These are phyloP conservation scores for Clarias magur DNA, from an alignment of 2,113 vertebrate species.

Conservation along the genomic window DNA sequence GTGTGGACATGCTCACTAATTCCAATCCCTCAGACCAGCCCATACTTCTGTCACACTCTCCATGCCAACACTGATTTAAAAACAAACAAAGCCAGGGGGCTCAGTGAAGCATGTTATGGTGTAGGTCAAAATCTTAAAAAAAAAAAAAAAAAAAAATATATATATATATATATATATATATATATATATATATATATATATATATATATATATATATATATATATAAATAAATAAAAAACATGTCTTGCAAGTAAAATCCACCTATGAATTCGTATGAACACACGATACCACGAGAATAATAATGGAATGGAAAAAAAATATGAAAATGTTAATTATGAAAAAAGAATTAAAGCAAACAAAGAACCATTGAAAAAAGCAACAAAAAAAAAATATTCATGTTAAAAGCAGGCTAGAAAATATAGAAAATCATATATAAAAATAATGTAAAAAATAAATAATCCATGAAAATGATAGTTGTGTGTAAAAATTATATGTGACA, in stretches of 20 bases:
- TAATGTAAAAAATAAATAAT: neutral
- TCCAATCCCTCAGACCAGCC: slow-evolving; percentile 29
- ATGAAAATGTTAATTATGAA: neutral
- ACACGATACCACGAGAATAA: too few relatives aligned
- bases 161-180: too few relatives aligned
- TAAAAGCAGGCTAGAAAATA: neutral
- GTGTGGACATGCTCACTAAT: slow-evolving; percentile 32
- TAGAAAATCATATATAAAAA: neutral
- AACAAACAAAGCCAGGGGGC: slow-evolving; percentile 23
- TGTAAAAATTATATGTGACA: neutral
- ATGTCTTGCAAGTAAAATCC: neutral
- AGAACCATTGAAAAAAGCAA: neutral
- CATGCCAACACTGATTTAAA: slow-evolving; percentile 31
- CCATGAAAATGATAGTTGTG: neutral
- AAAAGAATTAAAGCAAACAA: neutral
- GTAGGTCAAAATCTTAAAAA: neutral
- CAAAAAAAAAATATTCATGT: neutral
- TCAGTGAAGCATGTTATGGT: neutral
- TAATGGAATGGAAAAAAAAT: too few relatives aligned
- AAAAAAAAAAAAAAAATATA: neutral
- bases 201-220: too few relatives aligned
- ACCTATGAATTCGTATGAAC: too few relatives aligned
- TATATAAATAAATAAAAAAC: too few relatives aligned
- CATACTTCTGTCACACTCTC: slow-evolving; percentile 35
- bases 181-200: too few relatives aligned